Conservation (phyloP, 2,797 vertebrate species). For the Hyperoplus immaculatus region DNA sequence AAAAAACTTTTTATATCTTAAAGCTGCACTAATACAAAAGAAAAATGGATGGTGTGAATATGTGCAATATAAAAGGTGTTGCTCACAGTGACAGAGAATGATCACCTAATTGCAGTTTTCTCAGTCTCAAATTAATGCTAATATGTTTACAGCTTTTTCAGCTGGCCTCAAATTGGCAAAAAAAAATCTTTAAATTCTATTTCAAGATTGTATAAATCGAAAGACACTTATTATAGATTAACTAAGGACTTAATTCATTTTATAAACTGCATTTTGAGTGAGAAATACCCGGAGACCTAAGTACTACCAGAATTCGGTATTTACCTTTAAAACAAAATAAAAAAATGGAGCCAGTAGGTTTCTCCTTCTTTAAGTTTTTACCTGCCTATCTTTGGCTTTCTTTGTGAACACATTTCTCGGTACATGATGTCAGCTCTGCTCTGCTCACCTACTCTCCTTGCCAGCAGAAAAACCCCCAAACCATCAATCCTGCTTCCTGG, state of each 20-base stretch:
- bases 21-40: too few relatives aligned
- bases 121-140: background rate
- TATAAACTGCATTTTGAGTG: background rate
- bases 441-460: slow-evolving; percentile 35
- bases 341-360: background rate
- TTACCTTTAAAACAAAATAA: background rate
- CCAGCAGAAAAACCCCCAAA: slow-evolving; percentile 50
- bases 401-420: slow-evolving; percentile 10
- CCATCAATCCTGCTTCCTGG: slow-evolving; percentile 61
- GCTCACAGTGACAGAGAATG: background rate
- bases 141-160: background rate
- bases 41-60: background rate
- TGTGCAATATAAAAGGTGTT: background rate
- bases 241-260: background rate
- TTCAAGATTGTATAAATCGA: slow-evolving; percentile 1
- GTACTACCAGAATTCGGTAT: background rate
- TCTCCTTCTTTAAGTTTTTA: slow-evolving; percentile 4
- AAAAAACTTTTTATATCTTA: too few relatives aligned
- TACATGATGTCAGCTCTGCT: slow-evolving; percentile 33
- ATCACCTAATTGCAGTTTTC: background rate
- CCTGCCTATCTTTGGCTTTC: slow-evolving; percentile 22
- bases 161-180: background rate
- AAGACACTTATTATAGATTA: background rate
- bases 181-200: background rate
- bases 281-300: background rate